These are phyloP conservation scores for Zele albiditarsus DNA, from an alignment of 2,888 invertebrate species.

Conservation along the genomic window DNA sequence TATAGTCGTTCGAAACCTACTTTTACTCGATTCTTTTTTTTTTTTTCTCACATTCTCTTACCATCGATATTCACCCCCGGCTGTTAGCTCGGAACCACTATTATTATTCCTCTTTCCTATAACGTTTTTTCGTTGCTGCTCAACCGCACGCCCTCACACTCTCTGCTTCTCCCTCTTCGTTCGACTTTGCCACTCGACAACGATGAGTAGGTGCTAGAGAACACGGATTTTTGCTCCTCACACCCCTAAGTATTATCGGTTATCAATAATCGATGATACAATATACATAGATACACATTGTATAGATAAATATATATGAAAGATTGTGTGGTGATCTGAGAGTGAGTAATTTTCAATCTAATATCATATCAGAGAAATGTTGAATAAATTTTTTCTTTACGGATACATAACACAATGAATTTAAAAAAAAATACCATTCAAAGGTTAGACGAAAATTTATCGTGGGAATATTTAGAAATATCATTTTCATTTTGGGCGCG, in stretches of 20 bases:
- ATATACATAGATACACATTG: conserved; percentile 32
- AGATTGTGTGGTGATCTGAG: neutral
- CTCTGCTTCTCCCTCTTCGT: conserved; percentile 5
- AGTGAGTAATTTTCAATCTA: neutral
- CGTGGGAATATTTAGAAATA: neutral
- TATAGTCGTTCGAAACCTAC: neutral
- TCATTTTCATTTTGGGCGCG: neutral
- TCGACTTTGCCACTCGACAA: conserved; percentile 44
- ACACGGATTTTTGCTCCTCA: conserved; percentile 49
- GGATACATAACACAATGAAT: neutral
- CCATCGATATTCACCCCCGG: conserved; percentile 24
- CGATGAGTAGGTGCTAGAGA: conserved; percentile 47
- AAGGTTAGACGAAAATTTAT: neutral
- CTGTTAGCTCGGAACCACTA: conserved; percentile 23
- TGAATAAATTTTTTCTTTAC: neutral
- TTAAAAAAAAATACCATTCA: neutral
- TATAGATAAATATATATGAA: conserved; percentile 25
- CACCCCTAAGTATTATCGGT: conserved; percentile 33
- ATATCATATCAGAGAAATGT: neutral
- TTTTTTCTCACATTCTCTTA: neutral
- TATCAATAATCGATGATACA: conserved; percentile 51
- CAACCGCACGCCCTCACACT: conserved; percentile 30
- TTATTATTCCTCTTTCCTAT: conserved; percentile 22
- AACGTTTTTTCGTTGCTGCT: conserved; percentile 30
- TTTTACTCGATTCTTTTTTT: neutral